Percentiles rank a stretch among this genome's conserved stretches.
These are phyloP conservation scores for Esperia sulphurella DNA, from an alignment of 2,888 invertebrate species.

Conservation along the genomic window DNA sequence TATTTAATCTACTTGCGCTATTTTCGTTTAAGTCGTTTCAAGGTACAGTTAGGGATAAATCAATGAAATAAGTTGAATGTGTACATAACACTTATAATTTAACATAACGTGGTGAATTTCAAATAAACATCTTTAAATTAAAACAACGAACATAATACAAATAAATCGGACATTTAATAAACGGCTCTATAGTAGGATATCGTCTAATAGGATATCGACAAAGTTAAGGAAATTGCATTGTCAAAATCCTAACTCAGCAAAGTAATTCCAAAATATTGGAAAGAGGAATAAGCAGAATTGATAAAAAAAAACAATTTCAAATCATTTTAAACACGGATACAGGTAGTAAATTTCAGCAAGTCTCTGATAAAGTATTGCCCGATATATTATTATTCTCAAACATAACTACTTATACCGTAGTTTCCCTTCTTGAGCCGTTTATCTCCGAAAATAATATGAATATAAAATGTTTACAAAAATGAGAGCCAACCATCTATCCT, in stretches of 20 bases:
- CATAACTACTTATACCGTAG: neutral
- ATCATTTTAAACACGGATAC: too few relatives aligned
- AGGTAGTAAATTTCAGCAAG: too few relatives aligned
- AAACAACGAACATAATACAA: conserved; percentile 70
- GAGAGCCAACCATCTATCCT: conserved; percentile 53
- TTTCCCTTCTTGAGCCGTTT: neutral
- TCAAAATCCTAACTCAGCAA: too few relatives aligned
- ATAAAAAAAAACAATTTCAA: too few relatives aligned
- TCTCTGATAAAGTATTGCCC: too few relatives aligned
- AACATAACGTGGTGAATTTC: conserved; percentile 73
- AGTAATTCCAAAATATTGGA: too few relatives aligned
- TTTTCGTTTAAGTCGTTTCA: too few relatives aligned
- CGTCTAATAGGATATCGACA: too few relatives aligned
- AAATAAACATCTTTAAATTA: conserved; percentile 78
- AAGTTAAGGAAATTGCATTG: too few relatives aligned
- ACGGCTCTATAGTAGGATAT: neutral
- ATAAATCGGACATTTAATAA: conserved; percentile 34
- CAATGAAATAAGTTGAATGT: conserved; percentile 39
- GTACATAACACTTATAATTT: conserved; percentile 76
- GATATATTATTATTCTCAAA: too few relatives aligned
- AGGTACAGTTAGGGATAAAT: neutral
- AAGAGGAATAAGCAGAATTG: too few relatives aligned
- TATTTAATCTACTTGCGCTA: too few relatives aligned
- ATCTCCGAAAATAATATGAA: conserved; percentile 13
- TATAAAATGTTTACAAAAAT: conserved; percentile 22